These are phyloP conservation scores for Laticauda colubrina DNA, from an alignment of 2,113 vertebrate species.

Conservation along the genomic window DNA sequence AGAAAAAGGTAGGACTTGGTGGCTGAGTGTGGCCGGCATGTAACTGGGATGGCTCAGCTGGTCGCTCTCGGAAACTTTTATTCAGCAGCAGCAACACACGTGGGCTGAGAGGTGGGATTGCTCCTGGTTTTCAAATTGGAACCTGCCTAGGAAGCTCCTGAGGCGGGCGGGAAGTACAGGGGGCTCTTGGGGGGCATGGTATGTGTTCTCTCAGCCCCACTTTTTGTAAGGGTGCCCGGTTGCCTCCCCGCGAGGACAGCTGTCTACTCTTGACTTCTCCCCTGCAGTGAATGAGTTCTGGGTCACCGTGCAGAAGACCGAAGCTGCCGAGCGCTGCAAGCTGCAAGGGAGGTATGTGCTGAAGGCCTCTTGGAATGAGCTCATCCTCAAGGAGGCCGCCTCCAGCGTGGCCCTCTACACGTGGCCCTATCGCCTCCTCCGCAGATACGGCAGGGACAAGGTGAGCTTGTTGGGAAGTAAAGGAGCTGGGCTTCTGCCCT, in stretches of 20 bases:
- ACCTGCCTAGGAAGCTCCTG: neutral
- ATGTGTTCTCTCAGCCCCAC: neutral
- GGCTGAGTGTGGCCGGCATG: too few species aligned
- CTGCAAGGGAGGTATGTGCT: slow-evolving; percentile 84
- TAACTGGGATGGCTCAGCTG: too few species aligned
- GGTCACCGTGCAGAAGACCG: slow-evolving; percentile 87
- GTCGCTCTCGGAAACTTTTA: neutral
- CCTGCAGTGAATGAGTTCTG: slow-evolving; percentile 85
- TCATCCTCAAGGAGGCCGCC: slow-evolving; percentile 81
- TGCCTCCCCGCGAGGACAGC: neutral
- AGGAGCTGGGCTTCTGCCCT: neutral
- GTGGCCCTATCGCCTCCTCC: slow-evolving; percentile 94
- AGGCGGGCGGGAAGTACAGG: neutral
- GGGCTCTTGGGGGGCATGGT: neutral
- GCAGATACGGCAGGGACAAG: slow-evolving; percentile 92
- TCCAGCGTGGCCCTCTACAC: slow-evolving; percentile 72
- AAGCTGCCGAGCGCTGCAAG: slow-evolving; percentile 87
- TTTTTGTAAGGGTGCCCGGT: too few species aligned
- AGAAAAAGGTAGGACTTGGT: slow-evolving; percentile 80
- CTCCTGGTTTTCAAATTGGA: neutral
- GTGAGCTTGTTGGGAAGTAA: slow-evolving; percentile 62
- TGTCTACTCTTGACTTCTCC: too few species aligned
- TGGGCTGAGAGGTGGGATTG: neutral
- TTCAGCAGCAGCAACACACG: neutral
- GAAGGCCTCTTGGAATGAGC: slow-evolving; percentile 76